Evolutionary conservation across 2,888 invertebrate genomes (phyloP).

Genomic region (Phengaris alcon): DNA sequence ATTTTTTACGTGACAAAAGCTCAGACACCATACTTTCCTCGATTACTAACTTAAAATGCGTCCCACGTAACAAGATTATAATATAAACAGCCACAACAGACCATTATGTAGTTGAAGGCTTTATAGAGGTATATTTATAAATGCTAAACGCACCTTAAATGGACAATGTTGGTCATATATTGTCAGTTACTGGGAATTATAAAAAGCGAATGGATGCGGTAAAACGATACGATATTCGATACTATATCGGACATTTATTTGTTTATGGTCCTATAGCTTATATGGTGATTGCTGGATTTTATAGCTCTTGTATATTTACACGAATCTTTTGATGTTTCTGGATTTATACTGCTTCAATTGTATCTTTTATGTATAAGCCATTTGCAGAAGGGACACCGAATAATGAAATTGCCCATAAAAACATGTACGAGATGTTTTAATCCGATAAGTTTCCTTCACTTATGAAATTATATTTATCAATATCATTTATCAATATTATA

Average conservation of each 20-base stretch:
- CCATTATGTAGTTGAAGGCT: constrained; percentile 65
- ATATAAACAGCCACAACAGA: constrained; percentile 63
- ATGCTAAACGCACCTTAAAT: constrained; percentile 66
- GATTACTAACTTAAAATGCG: constrained; percentile 19
- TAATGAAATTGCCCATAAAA: too few relatives aligned
- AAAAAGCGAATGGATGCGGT: constrained; percentile 42
- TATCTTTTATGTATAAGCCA: not conserved
- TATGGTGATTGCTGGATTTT: constrained; percentile 11
- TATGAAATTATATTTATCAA: too few relatives aligned
- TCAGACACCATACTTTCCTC: constrained; percentile 18
- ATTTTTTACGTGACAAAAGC: constrained; percentile 6
- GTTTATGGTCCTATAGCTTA: constrained; percentile 6
- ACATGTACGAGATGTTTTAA: too few relatives aligned
- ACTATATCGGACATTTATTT: constrained; percentile 5
- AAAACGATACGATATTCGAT: constrained; percentile 28
- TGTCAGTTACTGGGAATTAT: constrained; percentile 34
- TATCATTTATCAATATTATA: too few relatives aligned
- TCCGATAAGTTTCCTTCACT: too few relatives aligned
- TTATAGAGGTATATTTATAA: constrained; percentile 67
- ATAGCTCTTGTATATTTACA: constrained; percentile 14
- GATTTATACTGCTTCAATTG: not conserved
- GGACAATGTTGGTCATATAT: constrained; percentile 58
- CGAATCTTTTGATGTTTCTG: constrained; percentile 15
- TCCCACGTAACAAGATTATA: constrained; percentile 51
- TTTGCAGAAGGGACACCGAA: too few relatives aligned